A percentile compares a stretch with the other conserved stretches of the same genome.
phyloP scores from a whole-genome alignment of 2,797 vertebrate species.

The Micropoecilia bifurca region DNA sequence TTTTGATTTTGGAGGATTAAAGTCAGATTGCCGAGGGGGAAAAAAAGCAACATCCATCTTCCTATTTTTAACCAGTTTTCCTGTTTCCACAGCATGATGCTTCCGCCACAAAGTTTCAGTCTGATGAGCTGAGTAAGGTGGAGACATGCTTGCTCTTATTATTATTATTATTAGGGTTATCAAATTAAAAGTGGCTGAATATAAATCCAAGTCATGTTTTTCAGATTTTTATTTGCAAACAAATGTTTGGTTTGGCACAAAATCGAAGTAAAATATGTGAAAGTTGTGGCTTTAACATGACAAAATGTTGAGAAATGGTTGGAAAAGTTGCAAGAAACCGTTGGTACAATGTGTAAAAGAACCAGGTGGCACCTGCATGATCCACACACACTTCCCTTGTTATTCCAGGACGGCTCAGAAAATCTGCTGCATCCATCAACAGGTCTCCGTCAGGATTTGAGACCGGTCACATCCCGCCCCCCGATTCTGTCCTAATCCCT shows the following conservation, averaged over 20 bases:
- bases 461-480: slow-evolving; percentile 81
- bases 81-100: not conserved
- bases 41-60: not conserved
- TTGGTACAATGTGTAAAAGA: slow-evolving; percentile 6
- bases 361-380: slow-evolving; percentile 36
- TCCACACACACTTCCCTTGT: slow-evolving; percentile 60
- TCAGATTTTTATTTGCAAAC: not conserved
- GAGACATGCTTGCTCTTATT: not conserved
- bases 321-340: not conserved
- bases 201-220: not conserved
- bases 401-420: slow-evolving; percentile 87
- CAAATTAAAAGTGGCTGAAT: not conserved
- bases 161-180: not conserved
- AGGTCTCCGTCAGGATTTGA: slow-evolving; percentile 83
- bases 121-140: not conserved
- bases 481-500: slow-evolving; percentile 70
- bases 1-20: too few species aligned
- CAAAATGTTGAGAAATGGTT: not conserved
- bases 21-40: too few species aligned
- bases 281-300: not conserved
- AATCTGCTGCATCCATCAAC: slow-evolving; percentile 77
- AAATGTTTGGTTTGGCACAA: not conserved
- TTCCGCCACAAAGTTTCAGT: not conserved
- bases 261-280: not conserved
- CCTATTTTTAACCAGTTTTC: not conserved